phyloP scores from a whole-genome alignment of 2,797 vertebrate genomes.

The Epinephelus malabaricus region DNA sequence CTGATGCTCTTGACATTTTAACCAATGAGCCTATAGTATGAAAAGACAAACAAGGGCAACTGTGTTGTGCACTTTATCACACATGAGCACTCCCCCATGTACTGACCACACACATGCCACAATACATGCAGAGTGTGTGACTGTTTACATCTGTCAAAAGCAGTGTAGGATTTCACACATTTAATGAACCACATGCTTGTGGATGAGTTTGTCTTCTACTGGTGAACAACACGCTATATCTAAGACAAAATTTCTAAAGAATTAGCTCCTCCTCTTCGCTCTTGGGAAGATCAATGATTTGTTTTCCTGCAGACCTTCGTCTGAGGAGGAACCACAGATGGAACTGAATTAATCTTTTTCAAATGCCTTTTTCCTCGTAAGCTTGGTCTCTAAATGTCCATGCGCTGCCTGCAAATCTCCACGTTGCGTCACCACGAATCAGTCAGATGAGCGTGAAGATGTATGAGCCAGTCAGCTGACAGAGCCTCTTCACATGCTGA shows the following conservation, averaged over 20 bases:
- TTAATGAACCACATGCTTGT: conserved; percentile 43
- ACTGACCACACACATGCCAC: background rate
- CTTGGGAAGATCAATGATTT: conserved; percentile 63
- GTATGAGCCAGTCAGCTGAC: conserved; percentile 14
- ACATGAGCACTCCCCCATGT: background rate
- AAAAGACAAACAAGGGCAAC: conserved; percentile 60
- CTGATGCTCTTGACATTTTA: conserved; percentile 72
- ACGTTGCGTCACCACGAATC: background rate
- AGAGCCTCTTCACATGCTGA: conserved; percentile 26
- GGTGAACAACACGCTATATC: conserved; percentile 28
- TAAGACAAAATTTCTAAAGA: conserved; percentile 37
- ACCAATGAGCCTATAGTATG: conserved; percentile 45
- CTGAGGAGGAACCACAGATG: conserved; percentile 42
- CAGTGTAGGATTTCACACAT: conserved; percentile 20
- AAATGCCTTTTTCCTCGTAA: conserved; percentile 49
- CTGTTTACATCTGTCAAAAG: conserved; percentile 22
- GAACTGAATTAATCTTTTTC: conserved; percentile 60
- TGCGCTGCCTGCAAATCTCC: conserved; percentile 31
- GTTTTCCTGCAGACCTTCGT: conserved; percentile 50
- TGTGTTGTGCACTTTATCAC: conserved; percentile 8
- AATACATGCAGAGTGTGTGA: conserved; percentile 4
- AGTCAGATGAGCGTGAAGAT: conserved; percentile 23
- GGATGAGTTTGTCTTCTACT: conserved; percentile 31
- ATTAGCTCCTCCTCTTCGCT: conserved; percentile 44
- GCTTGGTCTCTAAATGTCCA: conserved; percentile 4